A percentile compares a stretch with the other conserved stretches of the same genome.
These are phyloP conservation scores for Pangasius djambal DNA, from an alignment of 2,797 vertebrate species.

Conservation along the genomic window DNA sequence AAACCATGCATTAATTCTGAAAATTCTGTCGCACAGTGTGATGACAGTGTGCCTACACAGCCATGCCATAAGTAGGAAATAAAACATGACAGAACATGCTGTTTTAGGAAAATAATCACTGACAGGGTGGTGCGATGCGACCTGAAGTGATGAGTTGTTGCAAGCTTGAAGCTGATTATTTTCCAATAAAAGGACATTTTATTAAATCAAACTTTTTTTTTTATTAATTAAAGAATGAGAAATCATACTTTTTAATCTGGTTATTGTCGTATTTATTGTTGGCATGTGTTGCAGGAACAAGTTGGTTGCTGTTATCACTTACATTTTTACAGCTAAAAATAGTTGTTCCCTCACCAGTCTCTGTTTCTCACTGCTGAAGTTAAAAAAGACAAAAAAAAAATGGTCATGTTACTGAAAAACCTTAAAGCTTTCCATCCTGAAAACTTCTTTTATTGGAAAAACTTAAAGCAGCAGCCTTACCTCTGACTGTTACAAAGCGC, in stretches of 20 bases:
- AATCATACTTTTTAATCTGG: background rate
- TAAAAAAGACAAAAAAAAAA: background rate
- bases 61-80: background rate
- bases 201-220: too few species aligned
- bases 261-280: background rate
- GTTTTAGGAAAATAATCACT: background rate
- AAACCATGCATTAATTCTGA: background rate
- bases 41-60: background rate
- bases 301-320: background rate
- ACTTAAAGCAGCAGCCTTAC: background rate
- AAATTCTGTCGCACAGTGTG: background rate
- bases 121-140: background rate
- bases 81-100: background rate
- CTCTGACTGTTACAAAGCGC: background rate
- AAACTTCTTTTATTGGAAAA: background rate
- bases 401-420: background rate
- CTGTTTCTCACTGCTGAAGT: background rate
- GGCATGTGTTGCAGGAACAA: background rate
- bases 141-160: background rate
- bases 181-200: background rate
- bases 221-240: background rate
- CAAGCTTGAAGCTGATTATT: background rate
- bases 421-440: background rate
- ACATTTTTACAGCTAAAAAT: background rate
- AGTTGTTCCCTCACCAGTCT: background rate